Percentiles rank a stretch among this genome's conserved stretches.
phyloP scores from a whole-genome alignment of 2,888 invertebrate species.

The Adela reaumurella region DNA sequence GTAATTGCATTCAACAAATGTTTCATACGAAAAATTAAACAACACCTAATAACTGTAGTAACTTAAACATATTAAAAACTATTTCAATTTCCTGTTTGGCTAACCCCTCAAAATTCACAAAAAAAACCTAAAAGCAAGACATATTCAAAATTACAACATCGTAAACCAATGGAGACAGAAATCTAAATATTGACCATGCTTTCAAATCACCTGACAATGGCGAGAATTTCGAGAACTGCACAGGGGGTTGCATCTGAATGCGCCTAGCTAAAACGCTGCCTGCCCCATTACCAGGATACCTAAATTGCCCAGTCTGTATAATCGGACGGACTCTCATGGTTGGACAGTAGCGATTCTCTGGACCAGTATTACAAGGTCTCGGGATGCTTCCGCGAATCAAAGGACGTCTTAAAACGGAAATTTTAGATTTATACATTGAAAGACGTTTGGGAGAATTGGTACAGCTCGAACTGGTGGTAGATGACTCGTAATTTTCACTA shows the following conservation, averaged over 20 bases:
- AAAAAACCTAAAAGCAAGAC: background rate
- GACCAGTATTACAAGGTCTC: constrained; percentile 22
- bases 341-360: constrained; percentile 24
- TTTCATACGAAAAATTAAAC: too few relatives aligned
- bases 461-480: constrained; percentile 62
- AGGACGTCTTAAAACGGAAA: constrained; percentile 29
- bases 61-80: background rate
- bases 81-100: background rate
- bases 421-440: constrained; percentile 37
- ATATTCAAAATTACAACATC: background rate
- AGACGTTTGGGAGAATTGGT: constrained; percentile 62
- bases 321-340: constrained; percentile 25
- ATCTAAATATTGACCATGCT: too few relatives aligned
- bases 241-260: constrained; percentile 38
- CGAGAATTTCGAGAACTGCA: constrained; percentile 53
- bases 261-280: constrained; percentile 44
- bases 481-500: constrained; percentile 61
- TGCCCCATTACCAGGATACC: constrained; percentile 20
- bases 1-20: too few relatives aligned
- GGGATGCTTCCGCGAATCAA: constrained; percentile 33
- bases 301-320: constrained; percentile 23
- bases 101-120: background rate
- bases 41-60: too few relatives aligned
- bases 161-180: background rate
- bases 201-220: constrained; percentile 33